Evolutionary conservation across 1,140 invertebrate genomes (phyloP), one percentile per base, ranked within the genome.

Genomic region (Campoletis sonorensis): DNA sequence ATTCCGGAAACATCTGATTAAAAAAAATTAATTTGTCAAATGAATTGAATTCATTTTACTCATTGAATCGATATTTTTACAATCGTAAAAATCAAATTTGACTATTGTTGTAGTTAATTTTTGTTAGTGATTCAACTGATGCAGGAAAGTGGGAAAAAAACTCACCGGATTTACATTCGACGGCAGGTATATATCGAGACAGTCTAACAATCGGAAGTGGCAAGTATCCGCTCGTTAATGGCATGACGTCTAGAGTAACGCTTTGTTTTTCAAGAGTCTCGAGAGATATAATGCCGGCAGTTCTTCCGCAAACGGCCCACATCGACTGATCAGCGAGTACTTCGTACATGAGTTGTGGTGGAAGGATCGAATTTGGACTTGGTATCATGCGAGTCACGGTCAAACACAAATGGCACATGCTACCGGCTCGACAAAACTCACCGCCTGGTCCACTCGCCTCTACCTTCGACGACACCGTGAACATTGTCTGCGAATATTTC

Each of bases 231-330:
- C 96, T 96, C 5, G 95, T 95, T 33, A 99, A 90, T 30, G 98
- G 98, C 96, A 98, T 97, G 16, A 98, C 96, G 86, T 98, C 97
- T 79, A 99, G 91, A 0, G 94, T 94, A 64, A 98, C 96, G 72
- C 93, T 94, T 90, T 97, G 96, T 73, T 94, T 94, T 71, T 95
- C 94, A 18, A 93, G 91, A 58, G 93, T 92, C 15, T 97, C 96
- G 90, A 98, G 94, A 11, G 94, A 96, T 70, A 98, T 94, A 18
- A 98, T 96, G 72, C 96, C 97, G 82, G 97, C 96, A 78, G 97
- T 97, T 81, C 96, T 93, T 58, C 97, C 97, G 88, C 97, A 96
- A 16, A 98, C 95, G 4, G 97, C 97, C 98, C 98, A 98, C 93
- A 97, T 95, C 30, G 95, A 96, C 89, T 97, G 96, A 92, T 98